phyloP scores from a whole-genome alignment of 2,797 vertebrate genomes.

The Leptodactylus fallax region DNA sequence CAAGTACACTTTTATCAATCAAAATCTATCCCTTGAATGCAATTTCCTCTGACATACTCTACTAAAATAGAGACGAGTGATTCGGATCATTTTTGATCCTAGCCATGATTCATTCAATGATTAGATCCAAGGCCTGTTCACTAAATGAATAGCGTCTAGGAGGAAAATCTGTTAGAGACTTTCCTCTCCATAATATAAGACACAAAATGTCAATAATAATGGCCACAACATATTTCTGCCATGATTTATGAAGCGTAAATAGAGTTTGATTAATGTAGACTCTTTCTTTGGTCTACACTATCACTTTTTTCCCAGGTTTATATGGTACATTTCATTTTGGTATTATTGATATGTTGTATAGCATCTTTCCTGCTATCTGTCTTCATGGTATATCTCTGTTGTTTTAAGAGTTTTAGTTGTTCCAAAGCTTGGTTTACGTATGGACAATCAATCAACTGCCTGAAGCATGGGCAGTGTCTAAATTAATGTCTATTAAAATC shows the following conservation, averaged over 20 bases:
- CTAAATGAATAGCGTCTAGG: constrained; percentile 32
- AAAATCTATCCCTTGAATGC: constrained; percentile 29
- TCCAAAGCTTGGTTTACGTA: not conserved
- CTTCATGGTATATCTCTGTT: not conserved
- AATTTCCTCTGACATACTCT: constrained; percentile 36
- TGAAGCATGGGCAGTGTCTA: not conserved
- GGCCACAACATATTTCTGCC: constrained; percentile 25
- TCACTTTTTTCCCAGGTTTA: constrained; percentile 7
- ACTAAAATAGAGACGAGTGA: constrained; percentile 41
- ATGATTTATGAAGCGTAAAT: constrained; percentile 39
- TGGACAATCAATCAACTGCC: not conserved
- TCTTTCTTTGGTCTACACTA: constrained; percentile 4
- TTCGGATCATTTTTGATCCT: constrained; percentile 45
- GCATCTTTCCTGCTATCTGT: not conserved
- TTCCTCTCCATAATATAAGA: constrained; percentile 35
- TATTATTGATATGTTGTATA: constrained; percentile 35
- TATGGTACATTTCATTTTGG: not conserved
- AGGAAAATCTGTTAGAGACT: constrained; percentile 39
- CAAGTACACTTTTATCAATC: constrained; percentile 41
- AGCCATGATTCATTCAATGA: constrained; percentile 49
- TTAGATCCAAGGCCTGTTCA: constrained; percentile 39
- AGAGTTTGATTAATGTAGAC: constrained; percentile 34
- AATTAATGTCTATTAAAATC: too few relatives aligned
- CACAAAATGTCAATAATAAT: constrained; percentile 33
- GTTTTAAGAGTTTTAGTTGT: not conserved